Conservation (phyloP, 2,888 invertebrate genomes). For the Lapara coniferarum region DNA sequence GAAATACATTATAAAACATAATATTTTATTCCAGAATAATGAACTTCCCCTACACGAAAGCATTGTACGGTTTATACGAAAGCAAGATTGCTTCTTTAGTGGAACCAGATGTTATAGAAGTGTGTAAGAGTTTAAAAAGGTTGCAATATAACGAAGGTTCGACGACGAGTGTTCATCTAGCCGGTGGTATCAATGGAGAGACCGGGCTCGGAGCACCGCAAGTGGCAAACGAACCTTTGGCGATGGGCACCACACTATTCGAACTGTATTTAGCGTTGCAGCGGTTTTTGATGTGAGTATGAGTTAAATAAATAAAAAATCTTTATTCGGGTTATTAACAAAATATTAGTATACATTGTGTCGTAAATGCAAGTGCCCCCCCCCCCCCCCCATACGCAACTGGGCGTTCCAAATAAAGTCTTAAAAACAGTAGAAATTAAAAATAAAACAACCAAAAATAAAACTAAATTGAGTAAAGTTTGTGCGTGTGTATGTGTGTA, state of each 20-base stretch:
- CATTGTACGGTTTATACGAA: slow-evolving; percentile 89
- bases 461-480: too few species aligned
- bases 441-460: too few species aligned
- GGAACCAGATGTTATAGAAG: slow-evolving; percentile 87
- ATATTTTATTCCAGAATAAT: slow-evolving; percentile 82
- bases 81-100: slow-evolving; percentile 87
- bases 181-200: slow-evolving; percentile 81
- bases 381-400: too few species aligned
- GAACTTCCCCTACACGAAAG: slow-evolving; percentile 88
- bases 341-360: too few species aligned
- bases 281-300: slow-evolving; percentile 89
- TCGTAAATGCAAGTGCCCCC: too few species aligned
- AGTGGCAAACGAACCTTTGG: slow-evolving; percentile 86
- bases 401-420: too few species aligned
- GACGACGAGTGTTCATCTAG: slow-evolving; percentile 68
- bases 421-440: too few species aligned
- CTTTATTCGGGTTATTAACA: too few species aligned
- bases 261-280: slow-evolving; percentile 96
- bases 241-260: slow-evolving; percentile 94
- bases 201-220: slow-evolving; percentile 73
- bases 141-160: slow-evolving; percentile 80
- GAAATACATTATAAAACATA: background rate
- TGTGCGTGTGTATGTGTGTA: too few species aligned
- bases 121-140: slow-evolving; percentile 89
- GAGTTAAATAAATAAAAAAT: too few species aligned